Base-by-base conservation (phyloP, 2,888 invertebrate genomes). In the Hemicrepidius hirtus region DNA sequence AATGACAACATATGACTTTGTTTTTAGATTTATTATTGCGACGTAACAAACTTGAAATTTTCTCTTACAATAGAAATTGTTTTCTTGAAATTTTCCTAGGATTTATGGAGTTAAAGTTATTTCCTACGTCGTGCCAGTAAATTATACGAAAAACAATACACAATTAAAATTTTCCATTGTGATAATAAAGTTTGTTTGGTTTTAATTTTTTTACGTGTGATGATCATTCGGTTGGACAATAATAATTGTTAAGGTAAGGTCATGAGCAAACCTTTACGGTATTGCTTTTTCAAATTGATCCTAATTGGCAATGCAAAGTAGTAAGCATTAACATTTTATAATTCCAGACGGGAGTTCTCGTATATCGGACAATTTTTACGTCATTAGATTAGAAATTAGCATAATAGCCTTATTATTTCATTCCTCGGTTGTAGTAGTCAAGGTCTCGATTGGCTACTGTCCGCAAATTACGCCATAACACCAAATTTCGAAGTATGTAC, bases 351-450 rank as follows among this genome's bases (percentile, higher is more conserved):
- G 13, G 10, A 12, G 12, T 49, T 53, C 3, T 32, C n/a, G n/a
- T n/a, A n/a, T n/a, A 53, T 53, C 28, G 28, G 53, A 53, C 20
- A 18, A n/a, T 57, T 57, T 57, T 53, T 32, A 57, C 40, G 37
- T 20, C 12, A 12, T 57, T 57, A 57, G 35, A 37, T 57, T 28
- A 13, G 37, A 37, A 57, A 57, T 57, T 57, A 37, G 12, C 57
- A 57, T 57, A 57, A 57, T 57, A 37, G 55, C 32, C 57, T 57
- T 40, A 37, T 57, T 57, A 57, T 57, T 57, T 57, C 28, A 57
- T 57, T 37, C 4, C 37, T 37, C 13, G 16, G 12, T 18, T 57
- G 37, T 55, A 32, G 55, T 35, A 32, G 55, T 35, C 57, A 37
- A 57, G 37, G 57, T 57, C 32, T n/a, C 18, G 13, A 32, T 20